A percentile compares a stretch with the other conserved stretches of the same genome.
phyloP scores from a whole-genome alignment of 2,797 vertebrate genomes.

The Pelochelys cantorii region DNA sequence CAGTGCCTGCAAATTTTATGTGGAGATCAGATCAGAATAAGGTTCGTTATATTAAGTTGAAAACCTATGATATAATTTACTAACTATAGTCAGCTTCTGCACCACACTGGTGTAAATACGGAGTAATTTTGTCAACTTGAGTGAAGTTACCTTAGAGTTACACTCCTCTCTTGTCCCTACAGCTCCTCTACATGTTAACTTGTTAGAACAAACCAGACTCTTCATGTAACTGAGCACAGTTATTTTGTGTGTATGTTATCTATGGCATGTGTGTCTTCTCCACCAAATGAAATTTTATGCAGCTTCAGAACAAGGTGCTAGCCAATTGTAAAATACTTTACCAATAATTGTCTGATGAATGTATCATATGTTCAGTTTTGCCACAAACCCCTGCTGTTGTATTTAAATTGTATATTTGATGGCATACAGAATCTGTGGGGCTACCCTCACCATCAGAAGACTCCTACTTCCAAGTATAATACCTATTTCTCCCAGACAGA shows the following conservation, averaged over 20 bases:
- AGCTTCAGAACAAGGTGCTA: background rate
- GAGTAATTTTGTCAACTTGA: background rate
- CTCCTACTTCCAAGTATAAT: constrained; percentile 27
- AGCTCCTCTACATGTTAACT: background rate
- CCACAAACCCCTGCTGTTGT: background rate
- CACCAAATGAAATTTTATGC: background rate
- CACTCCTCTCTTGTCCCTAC: background rate
- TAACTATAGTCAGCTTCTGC: background rate
- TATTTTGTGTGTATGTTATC: background rate
- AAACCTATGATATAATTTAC: background rate
- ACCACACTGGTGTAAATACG: background rate
- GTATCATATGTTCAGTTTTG: background rate
- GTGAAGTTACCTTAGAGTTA: background rate
- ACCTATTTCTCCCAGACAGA: constrained; percentile 50
- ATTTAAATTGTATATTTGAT: background rate
- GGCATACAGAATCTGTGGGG: background rate
- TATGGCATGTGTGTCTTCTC: background rate
- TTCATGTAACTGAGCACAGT: background rate
- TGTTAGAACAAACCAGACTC: constrained; percentile 22
- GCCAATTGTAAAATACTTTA: background rate
- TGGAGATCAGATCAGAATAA: background rate
- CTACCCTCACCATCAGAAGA: background rate
- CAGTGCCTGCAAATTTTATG: background rate
- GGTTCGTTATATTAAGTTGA: background rate
- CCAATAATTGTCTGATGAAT: background rate